Base-by-base conservation (phyloP, 2,113 vertebrate genomes). In the Benitochromis conjunctus region DNA sequence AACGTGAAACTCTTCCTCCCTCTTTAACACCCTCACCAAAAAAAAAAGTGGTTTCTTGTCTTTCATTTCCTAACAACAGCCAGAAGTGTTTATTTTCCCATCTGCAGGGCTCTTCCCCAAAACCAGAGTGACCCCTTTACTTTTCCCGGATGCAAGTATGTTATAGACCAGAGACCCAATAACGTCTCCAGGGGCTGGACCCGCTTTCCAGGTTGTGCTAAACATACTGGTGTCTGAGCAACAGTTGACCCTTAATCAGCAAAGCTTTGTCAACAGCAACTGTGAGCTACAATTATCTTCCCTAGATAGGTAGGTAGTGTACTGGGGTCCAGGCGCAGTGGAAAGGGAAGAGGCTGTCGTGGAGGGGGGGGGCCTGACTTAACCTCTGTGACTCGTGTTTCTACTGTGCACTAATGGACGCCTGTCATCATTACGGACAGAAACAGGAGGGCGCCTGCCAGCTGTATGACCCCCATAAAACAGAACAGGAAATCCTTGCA, bases 401-500 rank as follows among this genome's bases (percentile, higher is more conserved):
- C 94, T 91, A 93, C 94, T 82, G 91, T 90, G 91, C 89, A 92
- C 94, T 95, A 95, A 96, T 95, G 89, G 94, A 94, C 12, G 92
- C 91, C 93, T 94, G 95, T 95, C 95, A 95, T 93, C 93, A 82
- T 94, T 95, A 94, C 56, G 89, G 94, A 94, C 94, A 94, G 94
- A 95, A 95, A 93, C 94, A 95, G 94, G 94, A 96, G 95, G 95
- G 94, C 94, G 94, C 91, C 94, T 95, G 94, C 94, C 95, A 96
- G 95, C 95, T 96, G 95, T 89, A 92, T 94, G 95, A 96, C 94
- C 95, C 94, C 94, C 94, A 95, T 96, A 95, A 96, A 96, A 95
- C 91, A 88, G 86, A 93, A 88, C 94, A 95, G 95, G 95, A 96
- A 96, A 95, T 94, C 94, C 93, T 94, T 87, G 90, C 89, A 90